Percentiles rank a stretch among this genome's conserved stretches.
Conservation (phyloP, 2,113 vertebrate genomes). For the Lepisosteus osseus region DNA sequence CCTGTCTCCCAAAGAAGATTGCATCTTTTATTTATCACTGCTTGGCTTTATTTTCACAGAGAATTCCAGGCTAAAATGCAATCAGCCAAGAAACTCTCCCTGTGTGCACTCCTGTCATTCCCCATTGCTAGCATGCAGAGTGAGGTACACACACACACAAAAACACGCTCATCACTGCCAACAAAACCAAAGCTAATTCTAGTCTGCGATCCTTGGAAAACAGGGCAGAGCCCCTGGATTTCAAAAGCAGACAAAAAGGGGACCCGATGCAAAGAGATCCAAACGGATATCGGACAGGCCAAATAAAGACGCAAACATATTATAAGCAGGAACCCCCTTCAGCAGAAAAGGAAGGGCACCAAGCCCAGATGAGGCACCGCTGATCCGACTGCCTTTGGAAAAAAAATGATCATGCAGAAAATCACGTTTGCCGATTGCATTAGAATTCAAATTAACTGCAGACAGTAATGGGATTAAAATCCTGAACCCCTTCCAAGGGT, state of each 20-base stretch:
- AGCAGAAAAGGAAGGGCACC: constrained; percentile 42
- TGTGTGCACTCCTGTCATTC: constrained; percentile 87
- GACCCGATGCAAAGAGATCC: constrained; percentile 18
- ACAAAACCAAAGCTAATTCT: constrained; percentile 50
- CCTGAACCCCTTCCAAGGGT: constrained; percentile 65
- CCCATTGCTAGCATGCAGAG: constrained; percentile 81
- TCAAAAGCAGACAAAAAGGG: constrained; percentile 25
- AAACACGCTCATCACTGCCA: constrained; percentile 45
- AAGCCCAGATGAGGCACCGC: constrained; percentile 45
- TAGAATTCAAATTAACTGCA: constrained; percentile 68
- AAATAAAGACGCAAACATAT: constrained; percentile 27
- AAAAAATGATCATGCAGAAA: constrained; percentile 74
- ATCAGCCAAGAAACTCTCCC: constrained; percentile 93
- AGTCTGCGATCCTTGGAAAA: constrained; percentile 46
- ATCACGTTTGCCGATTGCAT: constrained; percentile 68
- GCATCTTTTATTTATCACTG: constrained; percentile 95
- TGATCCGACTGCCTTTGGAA: constrained; percentile 42
- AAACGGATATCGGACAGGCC: constrained; percentile 5
- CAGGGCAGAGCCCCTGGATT: constrained; percentile 33
- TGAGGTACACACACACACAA: constrained; percentile 58
- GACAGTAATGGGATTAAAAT: constrained; percentile 62
- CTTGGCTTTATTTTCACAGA: constrained; percentile 90
- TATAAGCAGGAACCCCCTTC: constrained; percentile 34
- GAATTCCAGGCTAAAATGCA: constrained; percentile 93
- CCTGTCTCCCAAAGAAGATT: constrained; percentile 80